Conservation (phyloP, 1,140 invertebrate species). For the Cyclargus thomasi region DNA sequence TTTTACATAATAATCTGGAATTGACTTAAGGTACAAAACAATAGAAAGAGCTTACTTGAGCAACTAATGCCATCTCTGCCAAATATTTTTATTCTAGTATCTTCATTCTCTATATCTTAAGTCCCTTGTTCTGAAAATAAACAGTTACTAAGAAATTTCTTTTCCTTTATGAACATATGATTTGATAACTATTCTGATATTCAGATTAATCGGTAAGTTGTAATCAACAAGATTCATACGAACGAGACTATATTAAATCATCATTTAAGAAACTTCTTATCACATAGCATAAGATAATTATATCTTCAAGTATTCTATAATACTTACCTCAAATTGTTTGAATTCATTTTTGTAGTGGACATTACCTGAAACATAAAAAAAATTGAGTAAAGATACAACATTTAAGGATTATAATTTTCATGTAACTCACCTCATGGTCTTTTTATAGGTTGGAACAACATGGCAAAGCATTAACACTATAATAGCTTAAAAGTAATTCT, state of each 20-base stretch:
- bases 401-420: slow-evolving; percentile 35
- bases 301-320: neutral
- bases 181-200: neutral
- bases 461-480: slow-evolving; percentile 34
- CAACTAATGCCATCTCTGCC: no score
- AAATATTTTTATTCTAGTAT: no score
- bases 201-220: slow-evolving; percentile 37
- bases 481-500: slow-evolving; percentile 67
- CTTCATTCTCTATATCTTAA: no score
- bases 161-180: neutral
- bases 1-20: no score
- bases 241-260: slow-evolving; percentile 45
- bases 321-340: neutral
- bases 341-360: neutral
- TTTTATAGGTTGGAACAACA: slow-evolving; percentile 30
- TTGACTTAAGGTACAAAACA: no score
- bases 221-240: slow-evolving; percentile 37
- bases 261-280: neutral
- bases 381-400: slow-evolving; percentile 61
- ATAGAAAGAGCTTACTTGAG: no score
- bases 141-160: no score
- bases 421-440: slow-evolving; percentile 52
- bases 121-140: no score
- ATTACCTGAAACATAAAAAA: slow-evolving; percentile 59
- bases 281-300: neutral